Percentiles rank a stretch among this genome's conserved stretches.
These are phyloP conservation scores for Perithous albicinctus DNA, from an alignment of 2,888 invertebrate genomes.

Conservation along the genomic window DNA sequence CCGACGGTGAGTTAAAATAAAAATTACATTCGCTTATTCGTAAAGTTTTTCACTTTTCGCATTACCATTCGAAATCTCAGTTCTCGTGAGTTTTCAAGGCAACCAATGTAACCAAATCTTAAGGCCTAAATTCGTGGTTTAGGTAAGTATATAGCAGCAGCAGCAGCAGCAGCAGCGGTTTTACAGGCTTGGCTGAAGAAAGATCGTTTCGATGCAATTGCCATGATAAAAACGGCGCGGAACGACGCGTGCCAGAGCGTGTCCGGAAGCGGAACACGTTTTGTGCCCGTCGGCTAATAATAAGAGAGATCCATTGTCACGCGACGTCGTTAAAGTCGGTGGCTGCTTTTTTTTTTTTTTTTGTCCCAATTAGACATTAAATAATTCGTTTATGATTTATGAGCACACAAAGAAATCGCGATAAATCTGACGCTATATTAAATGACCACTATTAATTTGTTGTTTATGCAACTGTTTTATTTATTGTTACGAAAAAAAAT, in stretches of 20 bases:
- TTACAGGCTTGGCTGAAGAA: slow-evolving; percentile 12
- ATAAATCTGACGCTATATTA: no score
- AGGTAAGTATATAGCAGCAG: neutral
- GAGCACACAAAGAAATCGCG: no score
- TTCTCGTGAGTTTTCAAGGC: neutral
- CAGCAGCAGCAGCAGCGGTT: neutral
- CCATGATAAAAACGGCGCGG: slow-evolving; percentile 13
- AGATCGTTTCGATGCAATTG: slow-evolving; percentile 16
- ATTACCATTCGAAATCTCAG: slow-evolving; percentile 7
- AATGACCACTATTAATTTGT: no score
- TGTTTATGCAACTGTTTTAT: no score
- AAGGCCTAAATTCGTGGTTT: neutral
- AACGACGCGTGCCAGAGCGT: slow-evolving; percentile 12
- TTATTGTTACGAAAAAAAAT: no score
- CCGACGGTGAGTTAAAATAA: slow-evolving; percentile 87
- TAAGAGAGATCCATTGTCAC: slow-evolving; percentile 26
- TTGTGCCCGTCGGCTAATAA: neutral
- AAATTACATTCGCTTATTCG: slow-evolving; percentile 7
- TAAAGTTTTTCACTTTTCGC: slow-evolving; percentile 9
- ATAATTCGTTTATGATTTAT: slow-evolving; percentile 1
- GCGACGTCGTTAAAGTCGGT: neutral
- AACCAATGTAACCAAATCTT: no score
- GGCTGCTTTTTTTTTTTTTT: slow-evolving; percentile 6
- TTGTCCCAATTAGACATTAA: neutral
- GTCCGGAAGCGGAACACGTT: slow-evolving; percentile 33